phyloP scores from a whole-genome alignment of 2,113 vertebrate genomes.

The Hemiscyllium ocellatum region DNA sequence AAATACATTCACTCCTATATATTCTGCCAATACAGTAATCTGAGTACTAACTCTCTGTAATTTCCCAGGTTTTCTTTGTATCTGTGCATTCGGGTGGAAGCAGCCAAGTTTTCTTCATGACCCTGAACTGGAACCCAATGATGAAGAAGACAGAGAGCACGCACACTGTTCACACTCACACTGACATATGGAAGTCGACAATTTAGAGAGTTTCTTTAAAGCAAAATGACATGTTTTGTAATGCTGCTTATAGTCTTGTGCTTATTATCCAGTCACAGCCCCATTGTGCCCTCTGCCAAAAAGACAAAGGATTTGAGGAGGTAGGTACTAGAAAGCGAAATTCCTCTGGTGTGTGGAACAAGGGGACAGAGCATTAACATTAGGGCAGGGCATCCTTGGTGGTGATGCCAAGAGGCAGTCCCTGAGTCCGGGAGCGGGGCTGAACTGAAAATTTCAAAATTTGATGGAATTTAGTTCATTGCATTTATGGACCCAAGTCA shows the following conservation, averaged over 20 bases:
- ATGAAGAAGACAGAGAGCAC: constrained; percentile 66
- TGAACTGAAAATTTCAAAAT: neutral
- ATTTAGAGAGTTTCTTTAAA: neutral
- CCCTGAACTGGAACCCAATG: constrained; percentile 99
- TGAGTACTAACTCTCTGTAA: neutral
- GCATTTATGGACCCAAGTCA: neutral
- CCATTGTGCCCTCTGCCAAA: neutral
- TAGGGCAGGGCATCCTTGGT: too few relatives aligned
- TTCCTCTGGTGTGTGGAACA: neutral
- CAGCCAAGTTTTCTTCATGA: constrained; percentile 99
- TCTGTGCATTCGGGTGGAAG: constrained; percentile 96
- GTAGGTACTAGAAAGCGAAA: too few relatives aligned
- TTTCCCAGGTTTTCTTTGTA: constrained; percentile 90
- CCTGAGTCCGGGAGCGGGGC: neutral
- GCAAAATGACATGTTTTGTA: neutral
- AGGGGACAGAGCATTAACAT: too few relatives aligned
- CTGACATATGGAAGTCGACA: neutral
- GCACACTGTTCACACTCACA: neutral
- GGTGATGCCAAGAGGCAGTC: neutral
- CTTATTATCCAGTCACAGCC: neutral
- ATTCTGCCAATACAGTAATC: neutral
- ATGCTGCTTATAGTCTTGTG: neutral
- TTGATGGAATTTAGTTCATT: neutral
- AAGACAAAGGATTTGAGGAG: neutral
- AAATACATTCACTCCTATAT: neutral